Evolutionary conservation across 2,888 invertebrate genomes (phyloP), one percentile per base, ranked within the genome.

Genomic region (Dermolepida albohirtum): DNA sequence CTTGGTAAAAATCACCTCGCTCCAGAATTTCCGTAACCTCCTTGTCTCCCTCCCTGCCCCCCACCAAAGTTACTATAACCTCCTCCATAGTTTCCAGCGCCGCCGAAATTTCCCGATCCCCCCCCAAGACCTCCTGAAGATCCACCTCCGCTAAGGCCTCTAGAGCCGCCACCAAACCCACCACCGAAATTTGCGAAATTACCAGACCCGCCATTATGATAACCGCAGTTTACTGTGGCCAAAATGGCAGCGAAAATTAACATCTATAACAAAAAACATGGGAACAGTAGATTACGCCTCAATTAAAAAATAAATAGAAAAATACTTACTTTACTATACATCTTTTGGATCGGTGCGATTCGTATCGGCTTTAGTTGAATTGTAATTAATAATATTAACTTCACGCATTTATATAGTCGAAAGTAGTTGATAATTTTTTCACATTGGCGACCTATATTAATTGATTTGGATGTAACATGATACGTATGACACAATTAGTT

Each of bases 261-360:
- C 12, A 44, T 40, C 59, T 59, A 44, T 17, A 54, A 44, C 1
- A 29, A 44, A 12, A 29, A 10, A 27, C 8, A 7, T 8, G 7
- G 7, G 16, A 6, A 34, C 34, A 34, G 2, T 5, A 1, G 6
- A 14, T 4, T 14, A 10, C 8, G 6, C 8, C 1, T 52, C 11
- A 52, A 1, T 44, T n/a, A 44, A 57, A 14, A 39, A 12, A 11
- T n/a, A n/a, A 22, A 22, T 4, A 22, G 22, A 22, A 2, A 2
- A 11, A n/a, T 55, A 44, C 59, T 59, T 44, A 59, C 59, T 44
- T 59, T 59, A 11, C 11, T 10, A 27, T 59, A n/a, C 59, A 59
- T 59, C n/a, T 47, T n/a, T 44, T 59, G 44, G 10, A 47, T 44
- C 29, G 29, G 12, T 44, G 27, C 29, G 41, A 29, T 12, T 59